phyloP scores from a whole-genome alignment of 2,797 vertebrate species.

The Hemitrygon akajei region DNA sequence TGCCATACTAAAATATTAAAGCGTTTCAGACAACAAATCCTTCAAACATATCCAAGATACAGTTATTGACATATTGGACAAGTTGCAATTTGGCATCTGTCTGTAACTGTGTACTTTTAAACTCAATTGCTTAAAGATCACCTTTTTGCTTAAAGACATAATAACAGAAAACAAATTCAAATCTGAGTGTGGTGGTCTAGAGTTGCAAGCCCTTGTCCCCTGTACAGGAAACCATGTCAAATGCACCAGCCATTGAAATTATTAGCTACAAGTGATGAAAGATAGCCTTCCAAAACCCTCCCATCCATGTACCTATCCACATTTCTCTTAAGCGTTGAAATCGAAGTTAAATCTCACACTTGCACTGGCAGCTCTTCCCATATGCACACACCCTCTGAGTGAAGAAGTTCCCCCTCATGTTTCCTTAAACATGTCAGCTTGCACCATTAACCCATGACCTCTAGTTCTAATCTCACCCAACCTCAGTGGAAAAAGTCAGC shows the following conservation, averaged over 20 bases:
- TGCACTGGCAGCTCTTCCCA: no score
- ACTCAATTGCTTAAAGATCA: neutral
- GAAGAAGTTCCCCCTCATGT: no score
- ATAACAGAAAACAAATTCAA: neutral
- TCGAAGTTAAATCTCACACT: no score
- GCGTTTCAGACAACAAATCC: neutral
- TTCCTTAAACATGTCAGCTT: no score
- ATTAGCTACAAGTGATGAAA: no score
- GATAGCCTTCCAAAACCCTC: no score
- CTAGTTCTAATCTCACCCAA: no score
- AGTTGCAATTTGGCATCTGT: neutral
- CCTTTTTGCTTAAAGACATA: neutral
- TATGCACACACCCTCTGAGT: no score
- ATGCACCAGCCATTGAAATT: neutral
- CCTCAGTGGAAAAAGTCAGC: no score
- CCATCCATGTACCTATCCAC: no score
- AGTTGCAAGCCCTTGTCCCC: neutral
- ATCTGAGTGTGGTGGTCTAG: neutral
- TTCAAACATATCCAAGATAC: neutral
- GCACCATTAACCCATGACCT: no score
- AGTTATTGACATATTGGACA: neutral
- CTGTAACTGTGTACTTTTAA: neutral
- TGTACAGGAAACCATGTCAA: neutral
- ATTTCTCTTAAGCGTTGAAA: no score
- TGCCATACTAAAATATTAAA: conserved; percentile 4